Evolutionary conservation across 2,888 invertebrate genomes (phyloP), one percentile per base, ranked within the genome.

Genomic region (Campaea margaritaria): DNA sequence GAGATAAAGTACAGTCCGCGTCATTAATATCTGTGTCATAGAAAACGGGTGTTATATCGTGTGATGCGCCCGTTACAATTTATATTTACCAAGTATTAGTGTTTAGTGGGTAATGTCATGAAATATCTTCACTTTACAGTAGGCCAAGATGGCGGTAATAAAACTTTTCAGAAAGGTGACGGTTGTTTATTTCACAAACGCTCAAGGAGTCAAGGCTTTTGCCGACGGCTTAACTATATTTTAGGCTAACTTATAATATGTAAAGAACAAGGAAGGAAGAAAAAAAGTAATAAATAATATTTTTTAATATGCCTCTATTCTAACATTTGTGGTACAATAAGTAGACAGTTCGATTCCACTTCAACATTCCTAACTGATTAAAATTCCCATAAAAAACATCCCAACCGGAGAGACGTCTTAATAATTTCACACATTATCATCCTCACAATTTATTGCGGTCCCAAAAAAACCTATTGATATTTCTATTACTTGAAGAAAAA

Each of bases 381-480:
- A 62, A 55, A 58, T 27, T 39, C 52, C 36, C 43, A 63, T 63
- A 63, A 63, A 67, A 14, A 59, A 64, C 59, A 62, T 68, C 61
- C 63, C 58, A 60, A 42, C 45, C 36, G 7, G 54, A 57, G 43
- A 51, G 46, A 53, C 55, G 70, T 64, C 61, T 58, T 68, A 76
- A 76, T 72, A 74, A 78, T 77, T 80, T 82, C 78, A 82, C 81
- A 81, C 81, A 74, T 81, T 78, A 81, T 77, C 77, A 77, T 76
- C 67, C 61, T 58, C 67, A 76, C 75, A 80, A 79, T 79, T 78
- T 78, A 79, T 76, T 66, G 76, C 78, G 75, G 74, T 70, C 69
- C 28, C 44, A 65, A 61, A 69, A 82, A 81, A 83, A 77, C 72
- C 80, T 77, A 86, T 86, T 83, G 85, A 87, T 86, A 88, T 88